Evolutionary conservation across 2,888 invertebrate species (phyloP).

Genomic region (Dynastes hyllus): DNA sequence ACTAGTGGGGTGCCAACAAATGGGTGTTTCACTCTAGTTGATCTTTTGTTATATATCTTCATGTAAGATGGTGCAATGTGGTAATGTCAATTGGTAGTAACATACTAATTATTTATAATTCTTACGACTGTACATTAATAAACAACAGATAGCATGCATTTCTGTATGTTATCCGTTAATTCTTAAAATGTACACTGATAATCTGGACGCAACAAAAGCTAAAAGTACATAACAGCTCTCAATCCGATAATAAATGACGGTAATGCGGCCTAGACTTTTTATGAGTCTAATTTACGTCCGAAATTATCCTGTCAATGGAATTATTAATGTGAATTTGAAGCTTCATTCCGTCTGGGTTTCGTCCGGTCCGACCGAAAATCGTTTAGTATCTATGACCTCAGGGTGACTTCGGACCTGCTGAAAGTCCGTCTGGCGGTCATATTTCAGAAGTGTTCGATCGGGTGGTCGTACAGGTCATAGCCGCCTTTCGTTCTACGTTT

Average conservation of each 20-base stretch:
- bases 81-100: too few species aligned
- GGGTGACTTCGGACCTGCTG: slow-evolving; percentile 10
- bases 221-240: background rate
- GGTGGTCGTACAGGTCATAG: slow-evolving; percentile 30
- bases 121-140: too few species aligned
- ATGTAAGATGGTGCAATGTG: too few species aligned
- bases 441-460: slow-evolving; percentile 28
- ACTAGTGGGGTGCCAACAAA: too few species aligned
- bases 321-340: slow-evolving; percentile 37
- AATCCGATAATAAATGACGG: slow-evolving; percentile 20
- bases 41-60: too few species aligned
- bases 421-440: slow-evolving; percentile 31
- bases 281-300: slow-evolving; percentile 30
- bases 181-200: background rate
- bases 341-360: slow-evolving; percentile 16
- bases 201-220: background rate
- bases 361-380: slow-evolving; percentile 37
- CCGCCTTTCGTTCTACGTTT: background rate
- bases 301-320: slow-evolving; percentile 42
- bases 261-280: slow-evolving; percentile 9
- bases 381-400: slow-evolving; percentile 25
- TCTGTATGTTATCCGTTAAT: too few species aligned
- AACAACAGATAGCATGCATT: too few species aligned
- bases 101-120: too few species aligned
- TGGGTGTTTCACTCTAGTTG: too few species aligned